Evolutionary conservation across 2,888 invertebrate genomes (phyloP).

Genomic region (Resseliella maxima): DNA sequence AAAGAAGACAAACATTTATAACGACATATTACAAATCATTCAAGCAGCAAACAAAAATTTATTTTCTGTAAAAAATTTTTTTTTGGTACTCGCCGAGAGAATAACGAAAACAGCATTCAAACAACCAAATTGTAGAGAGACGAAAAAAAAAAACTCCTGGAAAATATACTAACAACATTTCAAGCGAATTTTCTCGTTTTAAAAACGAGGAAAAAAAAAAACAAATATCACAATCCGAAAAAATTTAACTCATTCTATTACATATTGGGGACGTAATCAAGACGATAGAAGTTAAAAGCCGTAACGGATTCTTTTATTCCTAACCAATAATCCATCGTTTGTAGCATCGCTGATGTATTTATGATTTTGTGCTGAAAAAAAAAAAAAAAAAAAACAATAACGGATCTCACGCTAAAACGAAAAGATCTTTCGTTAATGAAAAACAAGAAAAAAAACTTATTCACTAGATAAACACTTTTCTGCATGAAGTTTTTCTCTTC

Average conservation of each 20-base stretch:
- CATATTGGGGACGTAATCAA: neutral
- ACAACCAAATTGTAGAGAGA: neutral
- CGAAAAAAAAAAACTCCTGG: neutral
- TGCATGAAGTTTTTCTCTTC: constrained; percentile 34
- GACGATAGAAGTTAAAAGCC: neutral
- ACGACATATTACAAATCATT: too few species aligned
- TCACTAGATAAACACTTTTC: constrained; percentile 43
- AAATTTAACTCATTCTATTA: neutral
- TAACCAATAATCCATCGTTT: neutral
- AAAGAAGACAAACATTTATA: neutral
- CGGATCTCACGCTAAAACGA: constrained; percentile 27
- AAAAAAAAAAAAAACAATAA: neutral
- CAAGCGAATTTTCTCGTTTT: too few species aligned
- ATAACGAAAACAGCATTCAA: neutral
- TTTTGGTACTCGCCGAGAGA: neutral
- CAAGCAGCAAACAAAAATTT: neutral
- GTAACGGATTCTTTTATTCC: neutral
- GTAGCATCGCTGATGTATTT: constrained; percentile 13
- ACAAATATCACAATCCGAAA: neutral
- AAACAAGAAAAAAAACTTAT: neutral
- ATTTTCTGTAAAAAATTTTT: neutral
- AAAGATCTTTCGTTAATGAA: constrained; percentile 49
- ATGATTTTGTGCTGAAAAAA: neutral
- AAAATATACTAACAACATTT: too few species aligned
- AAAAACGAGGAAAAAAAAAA: neutral